Evolutionary conservation across 2,113 vertebrate species (phyloP).

Genomic region (Cettia cetti): DNA sequence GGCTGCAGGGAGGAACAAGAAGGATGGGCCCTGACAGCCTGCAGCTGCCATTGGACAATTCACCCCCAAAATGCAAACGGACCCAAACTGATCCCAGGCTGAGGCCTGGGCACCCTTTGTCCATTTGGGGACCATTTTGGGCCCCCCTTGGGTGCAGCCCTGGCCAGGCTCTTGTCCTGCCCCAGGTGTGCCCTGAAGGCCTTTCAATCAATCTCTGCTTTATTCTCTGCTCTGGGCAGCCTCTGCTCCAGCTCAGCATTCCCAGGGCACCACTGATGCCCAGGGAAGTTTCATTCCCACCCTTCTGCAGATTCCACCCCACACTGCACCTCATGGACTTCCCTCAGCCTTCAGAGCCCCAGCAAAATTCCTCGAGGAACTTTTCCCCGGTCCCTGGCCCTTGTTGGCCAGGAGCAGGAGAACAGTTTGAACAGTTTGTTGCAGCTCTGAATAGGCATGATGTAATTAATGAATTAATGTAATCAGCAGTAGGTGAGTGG

Average conservation of each 20-base stretch:
- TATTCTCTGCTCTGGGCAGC: no score
- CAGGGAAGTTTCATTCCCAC: neutral
- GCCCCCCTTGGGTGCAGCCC: no score
- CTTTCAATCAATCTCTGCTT: no score
- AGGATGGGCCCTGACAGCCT: no score
- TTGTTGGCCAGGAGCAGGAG: neutral
- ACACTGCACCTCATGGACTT: neutral
- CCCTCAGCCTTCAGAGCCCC: neutral
- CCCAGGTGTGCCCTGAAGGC: no score
- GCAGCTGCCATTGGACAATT: no score
- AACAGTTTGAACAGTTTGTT: slow-evolving; percentile 40
- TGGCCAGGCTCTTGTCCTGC: no score
- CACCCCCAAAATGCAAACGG: neutral
- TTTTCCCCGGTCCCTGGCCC: neutral
- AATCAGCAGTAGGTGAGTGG: slow-evolving; percentile 4
- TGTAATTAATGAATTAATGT: neutral
- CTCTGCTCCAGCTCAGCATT: neutral
- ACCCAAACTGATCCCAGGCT: no score
- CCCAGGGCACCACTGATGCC: neutral
- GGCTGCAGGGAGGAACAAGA: no score
- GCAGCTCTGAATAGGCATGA: slow-evolving; percentile 17
- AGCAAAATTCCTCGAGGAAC: neutral
- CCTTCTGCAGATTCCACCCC: neutral
- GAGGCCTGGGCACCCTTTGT: no score
- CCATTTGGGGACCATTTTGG: no score